These are phyloP conservation scores for Acronicta alni DNA, from an alignment of 2,888 invertebrate species.

Conservation along the genomic window DNA sequence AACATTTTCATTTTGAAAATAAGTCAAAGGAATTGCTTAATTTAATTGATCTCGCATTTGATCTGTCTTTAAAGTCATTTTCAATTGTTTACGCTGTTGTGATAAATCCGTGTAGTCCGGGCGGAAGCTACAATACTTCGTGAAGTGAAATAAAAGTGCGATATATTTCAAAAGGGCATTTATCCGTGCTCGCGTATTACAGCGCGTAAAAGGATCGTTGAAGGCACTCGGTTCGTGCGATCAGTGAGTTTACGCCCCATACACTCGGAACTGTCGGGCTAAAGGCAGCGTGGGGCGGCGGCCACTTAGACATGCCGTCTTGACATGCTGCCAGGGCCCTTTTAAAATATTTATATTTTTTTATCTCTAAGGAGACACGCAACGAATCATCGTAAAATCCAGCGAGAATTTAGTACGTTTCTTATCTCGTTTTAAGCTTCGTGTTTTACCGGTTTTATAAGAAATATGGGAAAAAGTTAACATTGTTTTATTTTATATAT, in stretches of 20 bases:
- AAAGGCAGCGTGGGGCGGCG: slow-evolving; percentile 52
- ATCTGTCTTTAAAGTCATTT: slow-evolving; percentile 29
- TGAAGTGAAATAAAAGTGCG: slow-evolving; percentile 56
- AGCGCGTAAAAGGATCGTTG: slow-evolving; percentile 67
- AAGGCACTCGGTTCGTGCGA: slow-evolving; percentile 64
- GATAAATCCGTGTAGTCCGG: slow-evolving; percentile 31
- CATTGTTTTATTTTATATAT: too few species aligned
- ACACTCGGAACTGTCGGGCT: slow-evolving; percentile 60
- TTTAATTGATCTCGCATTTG: slow-evolving; percentile 40
- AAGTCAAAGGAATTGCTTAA: too few species aligned
- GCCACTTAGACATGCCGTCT: slow-evolving; percentile 51
- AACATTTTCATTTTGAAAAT: too few species aligned
- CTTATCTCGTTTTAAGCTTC: slow-evolving; percentile 24
- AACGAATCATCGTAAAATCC: slow-evolving; percentile 35
- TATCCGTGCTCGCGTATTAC: slow-evolving; percentile 60
- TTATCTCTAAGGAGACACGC: slow-evolving; percentile 42
- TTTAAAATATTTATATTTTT: slow-evolving; percentile 51
- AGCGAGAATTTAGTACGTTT: slow-evolving; percentile 18
- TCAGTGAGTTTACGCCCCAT: slow-evolving; percentile 67
- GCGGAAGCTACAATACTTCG: slow-evolving; percentile 33
- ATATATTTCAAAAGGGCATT: slow-evolving; percentile 59
- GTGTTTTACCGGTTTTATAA: neutral
- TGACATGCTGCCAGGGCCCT: slow-evolving; percentile 42
- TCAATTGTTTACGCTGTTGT: slow-evolving; percentile 29
- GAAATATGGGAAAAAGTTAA: too few species aligned